Evolutionary conservation across 1,140 invertebrate species (phyloP), one percentile per base, ranked within the genome.

Genomic region (Aphis gossypii): DNA sequence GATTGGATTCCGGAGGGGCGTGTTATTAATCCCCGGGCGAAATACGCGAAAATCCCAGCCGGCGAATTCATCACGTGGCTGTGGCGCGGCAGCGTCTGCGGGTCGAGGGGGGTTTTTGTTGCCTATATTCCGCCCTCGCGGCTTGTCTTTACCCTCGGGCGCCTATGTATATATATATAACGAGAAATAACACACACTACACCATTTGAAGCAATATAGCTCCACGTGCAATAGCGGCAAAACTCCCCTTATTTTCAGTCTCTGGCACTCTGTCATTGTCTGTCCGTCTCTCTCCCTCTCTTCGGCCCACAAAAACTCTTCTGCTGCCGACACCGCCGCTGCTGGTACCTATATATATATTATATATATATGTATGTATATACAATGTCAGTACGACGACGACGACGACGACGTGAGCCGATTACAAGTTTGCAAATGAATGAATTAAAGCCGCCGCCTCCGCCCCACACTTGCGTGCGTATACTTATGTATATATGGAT

Each of bases 351-450:
- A 88, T 88, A 87, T 48, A n/a, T 48, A 46, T 87, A 48, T 87
- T 87, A 48, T 87, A 87, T 48, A 48, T 87, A n/a, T 86, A 46
- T 25, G 0, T 46, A 46, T 38, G 4, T 41, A 23, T 38, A 35
- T 86, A 86, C 35, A 88, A 8, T 89, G 48, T 89, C 44, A 46
- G 84, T n/a, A 46, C 11, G 46, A 87, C 35, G n/a, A 86, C 84
- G 87, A 48, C 68, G 68, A 76, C 76, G 82, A 92, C 68, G 82
- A 93, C 92, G 76, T 93, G 92, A 93, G 92, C 82, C 92, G 92
- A 93, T 93, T 93, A 93, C 92, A 93, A 93, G 92, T 93, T 93
- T 93, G 92, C 92, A 86, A 86, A 93, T 84, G 92, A 93, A 93
- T 68, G 92, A 93, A 93, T 93, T 86, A 93, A 93, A 93, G 23